Base-by-base conservation (phyloP, 2,113 vertebrate species). In the Micromys minutus region DNA sequence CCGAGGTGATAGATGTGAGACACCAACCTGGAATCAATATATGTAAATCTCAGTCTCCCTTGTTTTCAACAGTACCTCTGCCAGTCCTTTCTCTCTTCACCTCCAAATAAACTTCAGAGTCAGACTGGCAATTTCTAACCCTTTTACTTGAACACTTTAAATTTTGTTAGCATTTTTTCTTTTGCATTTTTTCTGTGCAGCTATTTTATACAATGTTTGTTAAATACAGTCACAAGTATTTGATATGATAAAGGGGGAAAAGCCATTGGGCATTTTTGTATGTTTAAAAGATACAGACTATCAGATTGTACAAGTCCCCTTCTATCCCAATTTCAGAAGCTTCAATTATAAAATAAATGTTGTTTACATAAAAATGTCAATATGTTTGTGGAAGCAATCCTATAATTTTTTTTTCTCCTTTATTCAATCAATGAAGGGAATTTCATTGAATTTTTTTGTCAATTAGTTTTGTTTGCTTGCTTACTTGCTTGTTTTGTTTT, bases 61-160 rank as follows among this genome's bases (percentile, higher is more conserved):
- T n/a, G 34, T 83, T 22, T 90, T 85, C 76, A 90, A 65, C 42
- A 45, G 55, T 81, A 52, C 17, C 50, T 94, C 71, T 77, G 17
- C 26, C 57, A 86, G 89, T 87, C 47, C 80, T 89, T 72, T 19
- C 19, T 74, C 24, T 90, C 76, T 13, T 9, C 10, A 72, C 7
- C 57, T 90, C 10, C 4, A 59, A 67, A 87, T 57, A 87, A 83
- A 92, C 59, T 94, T 87, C 79, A 87, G 52, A 90, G 76, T 94
- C 34, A 63, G 17, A 10, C 31, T 87, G 45, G 83, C 71, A 72
- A 83, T 72, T 83, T 92, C 57, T 75, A 90, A 31, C 0, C 3
- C 39, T 26, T 92, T 65, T 24, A 91, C 65, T 63, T 77, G 59
- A 16, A 4, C 22, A 87, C 39, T 96, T 85, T 47, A 79, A 85